A percentile compares a stretch with the other conserved stretches of the same genome.
These are phyloP conservation scores for Catharus bicknelli DNA, from an alignment of 2,113 vertebrate species.

Conservation along the genomic window DNA sequence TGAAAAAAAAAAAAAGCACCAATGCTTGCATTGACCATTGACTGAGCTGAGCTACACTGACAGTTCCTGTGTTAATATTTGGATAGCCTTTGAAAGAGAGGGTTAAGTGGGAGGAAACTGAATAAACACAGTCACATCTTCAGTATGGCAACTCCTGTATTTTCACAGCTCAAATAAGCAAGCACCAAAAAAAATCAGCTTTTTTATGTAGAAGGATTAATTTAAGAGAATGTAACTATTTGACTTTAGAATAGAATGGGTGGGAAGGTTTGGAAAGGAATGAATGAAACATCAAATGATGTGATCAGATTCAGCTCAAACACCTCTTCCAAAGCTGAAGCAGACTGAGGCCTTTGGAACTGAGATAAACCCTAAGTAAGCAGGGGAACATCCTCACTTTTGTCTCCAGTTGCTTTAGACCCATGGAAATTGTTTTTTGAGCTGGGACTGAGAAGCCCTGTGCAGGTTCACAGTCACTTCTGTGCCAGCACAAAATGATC, in stretches of 20 bases:
- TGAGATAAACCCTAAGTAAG: background rate
- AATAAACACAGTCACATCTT: background rate
- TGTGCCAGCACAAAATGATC: background rate
- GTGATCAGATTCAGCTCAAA: background rate
- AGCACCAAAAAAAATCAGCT: background rate
- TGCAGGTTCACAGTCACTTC: background rate
- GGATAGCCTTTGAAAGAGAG: background rate
- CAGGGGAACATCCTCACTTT: background rate
- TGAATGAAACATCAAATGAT: background rate
- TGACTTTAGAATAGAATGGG: background rate
- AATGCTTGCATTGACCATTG: background rate
- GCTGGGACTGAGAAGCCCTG: background rate
- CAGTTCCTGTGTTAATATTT: background rate
- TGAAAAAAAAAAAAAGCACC: background rate
- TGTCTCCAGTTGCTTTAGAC: background rate
- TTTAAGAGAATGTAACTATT: background rate
- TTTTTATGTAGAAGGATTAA: background rate
- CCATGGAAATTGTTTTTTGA: background rate
- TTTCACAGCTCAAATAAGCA: background rate
- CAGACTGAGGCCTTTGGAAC: background rate
- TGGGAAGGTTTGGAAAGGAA: background rate
- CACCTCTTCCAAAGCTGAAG: background rate
- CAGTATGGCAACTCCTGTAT: background rate
- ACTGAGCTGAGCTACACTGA: slow-evolving; percentile 5
- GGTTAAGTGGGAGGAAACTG: background rate